Base-by-base conservation (phyloP, 2,797 vertebrate genomes). In the Anguilla obscura region DNA sequence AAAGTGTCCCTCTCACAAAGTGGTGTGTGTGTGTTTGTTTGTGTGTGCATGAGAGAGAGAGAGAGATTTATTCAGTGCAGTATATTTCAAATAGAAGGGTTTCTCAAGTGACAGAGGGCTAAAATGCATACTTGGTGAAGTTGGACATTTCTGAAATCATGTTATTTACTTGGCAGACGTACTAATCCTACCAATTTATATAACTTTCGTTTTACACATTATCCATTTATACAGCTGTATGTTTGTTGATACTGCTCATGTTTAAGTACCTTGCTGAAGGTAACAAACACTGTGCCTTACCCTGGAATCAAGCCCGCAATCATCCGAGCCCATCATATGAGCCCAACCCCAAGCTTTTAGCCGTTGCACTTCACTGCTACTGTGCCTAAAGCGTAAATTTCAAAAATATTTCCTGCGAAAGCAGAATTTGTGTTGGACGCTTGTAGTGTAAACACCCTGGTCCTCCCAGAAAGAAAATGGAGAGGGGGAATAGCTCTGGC, bases 401-500 rank as follows among this genome's bases (percentile, higher is more conserved):
- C 76, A 50, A 48, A 50, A 48, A 48, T 7, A 30, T 84, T 84
- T 84, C 50, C 50, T 24, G 40, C 3, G 50, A 16, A 56, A 1
- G 45, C 21, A 48, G 21, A 24, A 50, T 48, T 50, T 82, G 40
- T 50, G 40, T 50, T 48, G 36, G 79, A 50, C 18, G 2, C 36
- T 82, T 12, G 21, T n/a, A 48, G 40, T 82, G 40, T 50, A 82
- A 84, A 56, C 12, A 33, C 27, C 30, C n/a, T 3, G n/a, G 48
- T 54, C 24, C 50, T 52, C 82, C 88, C 84, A 90, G 91, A 89
- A 89, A 87, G 88, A 74, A 89, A n/a, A 63, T 86, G 88, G 88
- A 88, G 87, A 87, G 89, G 79, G 40, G 74, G 36, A 92, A 89
- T 85, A 86, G 85, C 89, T 91, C 87, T 88, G 84, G 80, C 90